phyloP scores from a whole-genome alignment of 2,888 invertebrate genomes.

The Drosophila koepferae region DNA sequence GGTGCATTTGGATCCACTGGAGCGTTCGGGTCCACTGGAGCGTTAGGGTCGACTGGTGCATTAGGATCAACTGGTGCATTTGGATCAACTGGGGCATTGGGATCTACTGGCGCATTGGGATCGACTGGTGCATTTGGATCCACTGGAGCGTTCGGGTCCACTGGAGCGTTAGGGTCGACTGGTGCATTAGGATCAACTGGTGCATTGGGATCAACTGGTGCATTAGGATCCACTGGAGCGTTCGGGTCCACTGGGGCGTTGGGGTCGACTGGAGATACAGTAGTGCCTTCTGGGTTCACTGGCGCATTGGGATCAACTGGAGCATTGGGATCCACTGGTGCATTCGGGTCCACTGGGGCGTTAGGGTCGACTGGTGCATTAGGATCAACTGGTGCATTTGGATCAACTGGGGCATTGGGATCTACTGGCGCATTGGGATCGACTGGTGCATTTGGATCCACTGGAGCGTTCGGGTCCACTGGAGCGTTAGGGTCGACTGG shows the following conservation, averaged over 20 bases:
- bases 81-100: fast-evolving
- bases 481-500: slow-evolving; percentile 9
- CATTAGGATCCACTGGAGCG: fast-evolving
- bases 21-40: not conserved
- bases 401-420: not conserved
- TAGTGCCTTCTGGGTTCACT: not conserved
- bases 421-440: not conserved
- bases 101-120: not conserved
- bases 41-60: not conserved
- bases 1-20: slow-evolving; percentile 3
- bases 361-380: not conserved
- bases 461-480: not conserved
- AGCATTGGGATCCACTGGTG: fast-evolving
- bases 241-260: not conserved
- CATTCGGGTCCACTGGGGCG: not conserved
- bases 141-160: fast-evolving
- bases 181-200: not conserved
- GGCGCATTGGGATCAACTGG: not conserved
- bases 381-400: fast-evolving
- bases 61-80: not conserved
- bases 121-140: not conserved
- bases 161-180: not conserved
- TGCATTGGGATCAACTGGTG: not conserved
- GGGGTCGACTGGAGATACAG: not conserved
- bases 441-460: fast-evolving